These are phyloP conservation scores for Drosophila melanica DNA, from an alignment of 1,140 invertebrate species.

Conservation along the genomic window DNA sequence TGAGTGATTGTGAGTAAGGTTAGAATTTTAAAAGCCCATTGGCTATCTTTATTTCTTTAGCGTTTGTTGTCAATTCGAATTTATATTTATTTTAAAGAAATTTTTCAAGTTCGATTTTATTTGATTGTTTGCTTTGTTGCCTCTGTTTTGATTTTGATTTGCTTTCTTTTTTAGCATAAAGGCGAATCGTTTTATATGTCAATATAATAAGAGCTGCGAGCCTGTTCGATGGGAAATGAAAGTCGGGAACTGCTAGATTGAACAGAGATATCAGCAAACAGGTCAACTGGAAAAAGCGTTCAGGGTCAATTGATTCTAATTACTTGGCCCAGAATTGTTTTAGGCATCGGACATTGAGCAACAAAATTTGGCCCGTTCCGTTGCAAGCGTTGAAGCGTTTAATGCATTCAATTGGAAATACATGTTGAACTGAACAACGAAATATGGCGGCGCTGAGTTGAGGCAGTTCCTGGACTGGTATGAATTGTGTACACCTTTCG, in stretches of 20 bases:
- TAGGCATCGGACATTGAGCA: slow-evolving; percentile 12
- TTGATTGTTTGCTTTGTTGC: slow-evolving; percentile 1
- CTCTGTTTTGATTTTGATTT: slow-evolving; percentile 10
- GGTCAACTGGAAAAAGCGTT: slow-evolving; percentile 67
- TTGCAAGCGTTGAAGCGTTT: slow-evolving; percentile 49
- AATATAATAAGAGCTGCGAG: background rate
- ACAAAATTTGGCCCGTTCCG: background rate
- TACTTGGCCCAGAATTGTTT: slow-evolving; percentile 50
- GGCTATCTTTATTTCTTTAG: background rate
- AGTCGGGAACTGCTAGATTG: background rate
- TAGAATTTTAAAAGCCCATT: background rate
- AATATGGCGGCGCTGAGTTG: background rate
- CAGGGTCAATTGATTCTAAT: slow-evolving; percentile 69
- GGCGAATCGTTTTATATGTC: slow-evolving; percentile 9
- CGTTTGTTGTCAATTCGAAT: slow-evolving; percentile 28
- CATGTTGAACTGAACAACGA: background rate
- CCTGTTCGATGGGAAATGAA: background rate
- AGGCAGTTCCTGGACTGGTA: background rate
- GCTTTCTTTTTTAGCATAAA: slow-evolving; percentile 9
- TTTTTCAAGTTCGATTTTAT: background rate
- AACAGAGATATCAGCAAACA: slow-evolving; percentile 51
- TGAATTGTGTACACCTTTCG: background rate
- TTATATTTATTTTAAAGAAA: slow-evolving; percentile 41
- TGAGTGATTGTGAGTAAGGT: background rate
- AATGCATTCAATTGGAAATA: slow-evolving; percentile 60